Percentiles rank a stretch among this genome's conserved stretches.
Conservation (phyloP, 2,888 invertebrate species). For the Callimorpha dominula region DNA sequence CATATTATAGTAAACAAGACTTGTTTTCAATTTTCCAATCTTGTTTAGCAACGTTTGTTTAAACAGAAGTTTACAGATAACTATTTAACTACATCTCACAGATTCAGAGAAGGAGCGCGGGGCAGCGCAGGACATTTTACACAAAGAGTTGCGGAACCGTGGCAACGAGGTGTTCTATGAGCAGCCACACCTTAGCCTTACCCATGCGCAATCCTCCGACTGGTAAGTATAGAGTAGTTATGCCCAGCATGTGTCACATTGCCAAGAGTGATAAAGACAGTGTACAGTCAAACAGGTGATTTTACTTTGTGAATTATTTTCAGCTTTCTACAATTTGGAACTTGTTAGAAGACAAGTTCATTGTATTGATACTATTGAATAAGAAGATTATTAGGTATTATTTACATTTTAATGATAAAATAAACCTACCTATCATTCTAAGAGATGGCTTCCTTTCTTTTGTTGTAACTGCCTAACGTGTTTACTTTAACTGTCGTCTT, state of each 20-base stretch:
- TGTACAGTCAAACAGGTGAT: too few species aligned
- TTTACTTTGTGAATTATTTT: too few species aligned
- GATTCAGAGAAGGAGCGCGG: neutral
- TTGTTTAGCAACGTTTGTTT: neutral
- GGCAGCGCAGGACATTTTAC: constrained; percentile 61
- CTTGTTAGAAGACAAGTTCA: too few species aligned
- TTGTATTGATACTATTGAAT: too few species aligned
- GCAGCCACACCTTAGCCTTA: constrained; percentile 66
- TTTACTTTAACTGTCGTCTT: too few species aligned
- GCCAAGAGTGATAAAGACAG: neutral
- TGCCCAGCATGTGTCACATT: neutral
- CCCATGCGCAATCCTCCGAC: constrained; percentile 64
- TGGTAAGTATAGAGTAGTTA: constrained; percentile 57
- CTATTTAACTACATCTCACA: neutral
- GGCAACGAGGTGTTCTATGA: constrained; percentile 68
- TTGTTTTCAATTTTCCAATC: neutral
- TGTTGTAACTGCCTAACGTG: too few species aligned
- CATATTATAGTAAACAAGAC: too few species aligned
- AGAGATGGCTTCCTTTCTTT: too few species aligned
- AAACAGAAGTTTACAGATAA: neutral
- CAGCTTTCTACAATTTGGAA: too few species aligned
- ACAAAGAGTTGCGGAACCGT: constrained; percentile 58
- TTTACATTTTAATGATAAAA: too few species aligned
- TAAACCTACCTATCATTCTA: too few species aligned
- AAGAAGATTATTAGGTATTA: too few species aligned